Conservation (phyloP, 2,113 vertebrate species). For the Campylorhamphus procurvoides region DNA sequence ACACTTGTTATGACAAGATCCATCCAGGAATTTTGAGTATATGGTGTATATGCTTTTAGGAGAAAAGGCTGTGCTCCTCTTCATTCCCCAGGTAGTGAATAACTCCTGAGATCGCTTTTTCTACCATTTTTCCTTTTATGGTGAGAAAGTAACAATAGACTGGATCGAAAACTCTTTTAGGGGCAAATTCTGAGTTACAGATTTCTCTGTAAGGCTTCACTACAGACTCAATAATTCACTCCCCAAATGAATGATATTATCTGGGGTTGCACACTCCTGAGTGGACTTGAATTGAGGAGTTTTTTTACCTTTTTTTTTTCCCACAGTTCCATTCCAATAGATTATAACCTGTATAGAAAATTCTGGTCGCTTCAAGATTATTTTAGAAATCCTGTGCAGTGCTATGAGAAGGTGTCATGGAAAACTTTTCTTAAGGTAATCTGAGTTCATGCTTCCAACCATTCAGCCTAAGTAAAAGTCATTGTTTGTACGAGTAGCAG, state of each 20-base stretch:
- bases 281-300: not conserved
- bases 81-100: not conserved
- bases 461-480: not conserved
- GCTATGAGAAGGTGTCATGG: constrained; percentile 97
- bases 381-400: constrained; percentile 96
- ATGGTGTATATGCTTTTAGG: not conserved
- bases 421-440: constrained; percentile 96
- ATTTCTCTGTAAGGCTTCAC: not conserved
- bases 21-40: not conserved
- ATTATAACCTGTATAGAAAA: constrained; percentile 99
- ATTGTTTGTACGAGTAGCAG: rapidly evolving
- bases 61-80: not conserved
- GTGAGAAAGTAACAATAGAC: not conserved
- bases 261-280: not conserved
- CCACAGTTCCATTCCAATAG: constrained; percentile 93
- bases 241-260: not conserved
- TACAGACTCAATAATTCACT: not conserved
- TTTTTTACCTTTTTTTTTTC: not conserved
- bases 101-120: not conserved
- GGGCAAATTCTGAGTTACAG: not conserved
- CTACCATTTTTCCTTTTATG: not conserved
- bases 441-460: not conserved
- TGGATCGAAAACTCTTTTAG: not conserved
- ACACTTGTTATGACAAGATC: not conserved
- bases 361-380: constrained; percentile 99